phyloP scores from a whole-genome alignment of 2,797 vertebrate species.

The Halcyon leucocephala region DNA sequence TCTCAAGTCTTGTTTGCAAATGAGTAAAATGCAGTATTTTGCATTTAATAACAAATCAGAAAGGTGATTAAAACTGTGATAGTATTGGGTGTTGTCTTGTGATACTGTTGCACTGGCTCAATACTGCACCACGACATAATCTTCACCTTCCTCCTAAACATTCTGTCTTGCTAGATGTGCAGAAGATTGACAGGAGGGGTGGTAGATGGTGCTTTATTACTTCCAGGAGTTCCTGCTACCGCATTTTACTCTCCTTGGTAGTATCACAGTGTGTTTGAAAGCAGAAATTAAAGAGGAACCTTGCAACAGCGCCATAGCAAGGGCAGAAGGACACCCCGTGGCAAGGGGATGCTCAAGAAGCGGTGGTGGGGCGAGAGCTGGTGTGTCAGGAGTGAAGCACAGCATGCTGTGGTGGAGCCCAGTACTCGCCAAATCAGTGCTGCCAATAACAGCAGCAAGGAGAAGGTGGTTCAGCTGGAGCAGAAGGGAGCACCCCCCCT shows the following conservation, averaged over 20 bases:
- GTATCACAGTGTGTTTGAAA: neutral
- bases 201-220: neutral
- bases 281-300: neutral
- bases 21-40: neutral
- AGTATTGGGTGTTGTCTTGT: neutral
- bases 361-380: neutral
- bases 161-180: accelerated
- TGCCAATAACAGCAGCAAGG: neutral
- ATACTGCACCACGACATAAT: accelerated
- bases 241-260: neutral
- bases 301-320: neutral
- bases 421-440: accelerated
- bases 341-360: neutral
- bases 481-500: neutral
- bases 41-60: neutral
- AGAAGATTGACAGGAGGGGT: neutral
- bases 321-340: neutral
- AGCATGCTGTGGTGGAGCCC: accelerated
- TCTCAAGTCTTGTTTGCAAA: neutral
- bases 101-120: neutral
- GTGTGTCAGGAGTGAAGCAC: neutral
- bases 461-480: neutral
- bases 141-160: neutral
- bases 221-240: neutral
- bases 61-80: neutral